Percentiles rank a stretch among this genome's conserved stretches.
Conservation (phyloP, 2,797 vertebrate genomes). For the Halcyon chelicuti region DNA sequence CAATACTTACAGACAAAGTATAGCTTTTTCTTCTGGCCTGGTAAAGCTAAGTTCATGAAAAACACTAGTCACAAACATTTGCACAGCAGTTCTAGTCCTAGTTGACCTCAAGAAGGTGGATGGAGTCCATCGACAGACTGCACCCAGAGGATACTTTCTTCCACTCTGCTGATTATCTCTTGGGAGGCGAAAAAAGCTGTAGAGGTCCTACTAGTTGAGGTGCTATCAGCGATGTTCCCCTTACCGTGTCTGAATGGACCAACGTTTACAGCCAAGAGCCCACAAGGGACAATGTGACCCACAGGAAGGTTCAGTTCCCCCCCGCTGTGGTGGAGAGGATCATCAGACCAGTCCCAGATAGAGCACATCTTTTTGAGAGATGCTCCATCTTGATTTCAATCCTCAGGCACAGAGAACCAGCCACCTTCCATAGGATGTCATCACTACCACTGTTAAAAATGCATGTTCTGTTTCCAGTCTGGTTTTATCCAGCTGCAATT, state of each 20-base stretch:
- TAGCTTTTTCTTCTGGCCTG: not conserved
- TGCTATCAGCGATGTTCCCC: not conserved
- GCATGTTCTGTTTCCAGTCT: not conserved
- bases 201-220: not conserved
- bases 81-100: not conserved
- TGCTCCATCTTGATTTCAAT: not conserved
- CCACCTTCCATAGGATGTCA: not conserved
- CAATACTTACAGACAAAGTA: not conserved
- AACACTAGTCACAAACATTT: not conserved
- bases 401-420: not conserved
- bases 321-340: accelerated
- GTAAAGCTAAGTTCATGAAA: not conserved
- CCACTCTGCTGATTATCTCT: not conserved
- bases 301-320: not conserved
- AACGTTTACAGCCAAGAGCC: not conserved
- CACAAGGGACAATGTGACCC: not conserved
- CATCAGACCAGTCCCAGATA: not conserved
- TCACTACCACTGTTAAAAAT: not conserved
- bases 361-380: not conserved
- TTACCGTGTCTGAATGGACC: not conserved
- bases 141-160: not conserved
- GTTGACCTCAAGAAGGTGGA: not conserved
- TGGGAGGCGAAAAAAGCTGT: not conserved
- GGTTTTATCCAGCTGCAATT: not conserved
- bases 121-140: not conserved